Conservation (phyloP, 2,113 vertebrate species). For the Prolemur simus region DNA sequence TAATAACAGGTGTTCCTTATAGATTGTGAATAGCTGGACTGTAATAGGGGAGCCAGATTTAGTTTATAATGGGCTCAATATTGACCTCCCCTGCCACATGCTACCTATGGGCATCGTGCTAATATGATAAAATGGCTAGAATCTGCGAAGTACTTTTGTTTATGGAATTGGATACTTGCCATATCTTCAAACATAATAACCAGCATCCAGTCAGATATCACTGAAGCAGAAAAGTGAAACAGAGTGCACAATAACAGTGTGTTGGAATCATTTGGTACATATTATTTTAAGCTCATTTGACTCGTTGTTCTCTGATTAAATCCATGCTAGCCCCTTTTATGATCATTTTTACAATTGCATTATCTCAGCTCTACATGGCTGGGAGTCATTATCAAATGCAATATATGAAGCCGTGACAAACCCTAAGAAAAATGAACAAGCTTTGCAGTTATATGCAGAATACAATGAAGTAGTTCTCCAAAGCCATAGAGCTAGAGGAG, state of each 20-base stretch:
- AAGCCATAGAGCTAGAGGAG: not conserved
- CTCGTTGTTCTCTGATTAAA: conserved; percentile 36
- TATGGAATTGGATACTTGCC: not conserved
- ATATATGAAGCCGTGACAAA: not conserved
- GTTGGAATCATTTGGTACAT: not conserved
- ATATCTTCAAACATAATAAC: not conserved
- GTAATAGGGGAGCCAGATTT: not conserved
- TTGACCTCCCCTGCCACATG: fast-evolving
- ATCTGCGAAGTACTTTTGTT: not conserved
- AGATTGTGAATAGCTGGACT: not conserved
- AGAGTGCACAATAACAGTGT: not conserved
- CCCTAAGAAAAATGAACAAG: not conserved
- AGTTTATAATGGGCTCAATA: not conserved
- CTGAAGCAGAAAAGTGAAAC: not conserved
- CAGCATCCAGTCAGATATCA: not conserved
- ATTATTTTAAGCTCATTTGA: not conserved
- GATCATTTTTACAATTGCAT: not conserved
- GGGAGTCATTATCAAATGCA: not conserved
- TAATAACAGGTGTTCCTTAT: not conserved
- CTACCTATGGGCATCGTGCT: not conserved
- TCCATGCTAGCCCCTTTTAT: not conserved
- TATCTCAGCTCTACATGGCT: not conserved
- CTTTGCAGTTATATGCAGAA: not conserved
- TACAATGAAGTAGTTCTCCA: not conserved
- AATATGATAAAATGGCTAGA: not conserved